Base-by-base conservation (phyloP, 2,113 vertebrate species). In the Dryoscopus gambensis region DNA sequence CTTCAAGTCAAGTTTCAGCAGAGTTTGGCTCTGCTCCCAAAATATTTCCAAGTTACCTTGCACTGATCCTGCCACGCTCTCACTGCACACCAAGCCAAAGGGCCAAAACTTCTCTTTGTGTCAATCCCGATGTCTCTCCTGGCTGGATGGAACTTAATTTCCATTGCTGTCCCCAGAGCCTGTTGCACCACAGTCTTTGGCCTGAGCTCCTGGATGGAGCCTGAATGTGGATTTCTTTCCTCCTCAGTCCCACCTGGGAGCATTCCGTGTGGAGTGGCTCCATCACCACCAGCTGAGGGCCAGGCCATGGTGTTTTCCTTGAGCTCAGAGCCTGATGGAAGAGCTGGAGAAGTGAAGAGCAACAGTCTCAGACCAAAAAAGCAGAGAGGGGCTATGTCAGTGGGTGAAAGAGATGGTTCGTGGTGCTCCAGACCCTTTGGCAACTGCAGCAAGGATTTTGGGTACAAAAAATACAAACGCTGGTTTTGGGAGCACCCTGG, bases 51-150 rank as follows among this genome's bases (percentile, higher is more conserved):
- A 22, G 77, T 69, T 59, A 10, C 71, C 84, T 86, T 60, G 77
- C 79, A 55, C 64, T 4, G 12, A 64, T 35, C 52, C 53, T 11
- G 6, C n/a, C 49, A 21, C 0, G 0, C 28, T 80, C 71, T 75
- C 1, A 0, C 59, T 77, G 75, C 57, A 30, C 67, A 19, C 31
- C 0, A 5, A 83, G 75, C 23, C 55, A 25, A n/a, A 57, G 71
- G 46, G 46, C 40, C 84, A 76, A 33, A 90, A 63, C 82, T 84
- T 56, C 65, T 21, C 22, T 25, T 18, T 4, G 15, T 28, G 44
- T 62, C 10, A 10, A 2, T 86, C 60, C 47, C 0, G 0, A 21
- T 0, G 1, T 27, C 13, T 39, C 31, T 79, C 59, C 42, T 0
- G 3, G 79, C 30, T 50, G 22, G 67, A 8, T 39, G 68, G 33